Conservation (phyloP, 2,113 vertebrate genomes). For the Donacobius atricapilla region DNA sequence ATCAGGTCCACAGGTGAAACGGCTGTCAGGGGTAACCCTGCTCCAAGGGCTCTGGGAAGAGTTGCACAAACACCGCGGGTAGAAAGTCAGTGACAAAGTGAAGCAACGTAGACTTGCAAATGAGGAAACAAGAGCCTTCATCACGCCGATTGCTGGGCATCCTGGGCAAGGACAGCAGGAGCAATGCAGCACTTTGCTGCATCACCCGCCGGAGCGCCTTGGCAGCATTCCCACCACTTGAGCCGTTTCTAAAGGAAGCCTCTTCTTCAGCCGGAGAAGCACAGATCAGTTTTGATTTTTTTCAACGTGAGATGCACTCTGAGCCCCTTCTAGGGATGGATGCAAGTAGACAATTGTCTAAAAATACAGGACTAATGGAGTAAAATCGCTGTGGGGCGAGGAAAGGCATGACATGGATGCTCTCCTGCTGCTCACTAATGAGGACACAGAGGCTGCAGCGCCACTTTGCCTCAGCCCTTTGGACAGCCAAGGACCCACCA, state of each 20-base stretch:
- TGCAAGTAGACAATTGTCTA: neutral
- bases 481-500: neutral
- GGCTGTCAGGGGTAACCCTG: neutral
- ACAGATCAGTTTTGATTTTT: neutral
- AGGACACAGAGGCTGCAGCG: neutral
- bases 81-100: neutral
- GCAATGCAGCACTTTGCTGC: neutral
- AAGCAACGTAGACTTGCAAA: neutral
- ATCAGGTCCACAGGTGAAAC: neutral
- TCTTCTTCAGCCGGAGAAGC: neutral
- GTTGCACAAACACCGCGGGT: neutral
- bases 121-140: neutral
- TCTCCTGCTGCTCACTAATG: neutral
- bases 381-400: fast-evolving
- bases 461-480: neutral
- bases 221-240: neutral
- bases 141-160: neutral
- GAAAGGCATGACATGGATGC: fast-evolving
- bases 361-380: fast-evolving
- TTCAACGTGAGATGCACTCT: fast-evolving
- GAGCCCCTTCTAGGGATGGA: neutral
- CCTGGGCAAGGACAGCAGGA: neutral
- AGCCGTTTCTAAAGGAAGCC: neutral
- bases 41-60: neutral
- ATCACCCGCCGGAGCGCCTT: neutral